These are phyloP conservation scores for Leuciscus waleckii DNA, from an alignment of 2,797 vertebrate species.

Conservation along the genomic window DNA sequence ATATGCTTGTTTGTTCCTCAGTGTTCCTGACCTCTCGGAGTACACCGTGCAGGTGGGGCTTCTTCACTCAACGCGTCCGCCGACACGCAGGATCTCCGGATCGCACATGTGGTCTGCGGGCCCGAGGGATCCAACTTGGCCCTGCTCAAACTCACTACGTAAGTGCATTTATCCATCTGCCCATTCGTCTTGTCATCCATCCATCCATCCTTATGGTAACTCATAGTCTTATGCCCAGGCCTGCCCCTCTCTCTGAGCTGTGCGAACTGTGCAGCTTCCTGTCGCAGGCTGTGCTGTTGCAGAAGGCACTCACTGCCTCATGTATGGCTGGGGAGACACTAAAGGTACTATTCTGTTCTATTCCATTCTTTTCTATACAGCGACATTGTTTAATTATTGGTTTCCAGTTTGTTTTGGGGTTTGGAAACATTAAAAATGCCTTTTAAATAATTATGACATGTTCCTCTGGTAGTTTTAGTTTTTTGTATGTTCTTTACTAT, in stretches of 20 bases:
- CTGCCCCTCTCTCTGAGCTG: conserved; percentile 80
- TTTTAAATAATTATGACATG: background rate
- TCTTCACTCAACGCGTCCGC: conserved; percentile 87
- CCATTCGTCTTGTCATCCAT: conserved; percentile 5
- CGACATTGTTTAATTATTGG: conserved; percentile 51
- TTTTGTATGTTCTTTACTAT: too few species aligned
- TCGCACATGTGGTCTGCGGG: conserved; percentile 92
- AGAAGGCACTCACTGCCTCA: conserved; percentile 90
- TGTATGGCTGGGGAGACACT: conserved; percentile 98
- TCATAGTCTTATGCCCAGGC: conserved; percentile 63
- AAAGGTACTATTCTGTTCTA: conserved; percentile 84
- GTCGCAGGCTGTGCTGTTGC: conserved; percentile 91
- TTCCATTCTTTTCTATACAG: background rate
- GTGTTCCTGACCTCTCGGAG: conserved; percentile 90
- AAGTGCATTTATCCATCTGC: conserved; percentile 57
- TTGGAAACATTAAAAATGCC: background rate
- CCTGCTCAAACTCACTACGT: conserved; percentile 91
- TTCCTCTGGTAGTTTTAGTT: too few species aligned
- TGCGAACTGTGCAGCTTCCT: conserved; percentile 89
- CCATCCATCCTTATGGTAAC: conserved; percentile 28
- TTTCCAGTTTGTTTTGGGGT: background rate
- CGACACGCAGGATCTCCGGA: conserved; percentile 81
- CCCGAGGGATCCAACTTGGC: conserved; percentile 92
- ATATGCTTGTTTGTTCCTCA: conserved; percentile 63
- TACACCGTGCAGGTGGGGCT: conserved; percentile 94